Conservation (phyloP, 2,888 invertebrate species). For the Dichetophora obliterata region DNA sequence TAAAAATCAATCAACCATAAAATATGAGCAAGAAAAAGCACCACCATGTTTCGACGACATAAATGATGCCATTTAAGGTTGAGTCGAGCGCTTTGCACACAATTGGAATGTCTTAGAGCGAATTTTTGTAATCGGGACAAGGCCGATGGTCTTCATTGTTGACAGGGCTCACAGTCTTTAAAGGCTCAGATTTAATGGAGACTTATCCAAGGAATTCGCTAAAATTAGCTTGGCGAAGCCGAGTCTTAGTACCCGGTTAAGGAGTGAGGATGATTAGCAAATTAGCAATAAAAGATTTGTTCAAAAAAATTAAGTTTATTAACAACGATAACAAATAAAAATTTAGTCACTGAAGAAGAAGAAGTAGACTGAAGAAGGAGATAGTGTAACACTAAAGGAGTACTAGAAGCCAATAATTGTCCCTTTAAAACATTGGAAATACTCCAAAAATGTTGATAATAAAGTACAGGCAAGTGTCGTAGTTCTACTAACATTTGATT, state of each 20-base stretch:
- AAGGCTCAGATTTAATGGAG: conserved; percentile 2
- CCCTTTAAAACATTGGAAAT: too few species aligned
- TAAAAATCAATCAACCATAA: conserved; percentile 60
- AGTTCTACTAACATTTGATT: too few species aligned
- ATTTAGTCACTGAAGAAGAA: background rate
- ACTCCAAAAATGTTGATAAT: too few species aligned
- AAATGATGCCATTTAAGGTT: conserved; percentile 24
- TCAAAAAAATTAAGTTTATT: background rate
- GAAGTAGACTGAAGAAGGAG: too few species aligned
- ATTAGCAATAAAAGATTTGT: background rate
- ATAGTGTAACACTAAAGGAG: too few species aligned
- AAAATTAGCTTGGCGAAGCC: background rate
- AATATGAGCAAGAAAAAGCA: conserved; percentile 49
- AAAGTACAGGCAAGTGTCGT: too few species aligned
- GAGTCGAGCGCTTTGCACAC: background rate
- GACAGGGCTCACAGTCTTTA: background rate
- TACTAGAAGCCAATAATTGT: too few species aligned
- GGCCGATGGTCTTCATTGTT: background rate
- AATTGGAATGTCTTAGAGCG: too few species aligned
- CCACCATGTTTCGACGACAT: background rate
- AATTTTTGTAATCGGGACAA: background rate
- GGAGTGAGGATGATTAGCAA: background rate
- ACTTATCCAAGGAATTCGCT: too few species aligned
- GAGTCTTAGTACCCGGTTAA: background rate
- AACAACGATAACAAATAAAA: background rate